Conservation (phyloP, 2,797 vertebrate genomes). For the Gallinago nigripennis region DNA sequence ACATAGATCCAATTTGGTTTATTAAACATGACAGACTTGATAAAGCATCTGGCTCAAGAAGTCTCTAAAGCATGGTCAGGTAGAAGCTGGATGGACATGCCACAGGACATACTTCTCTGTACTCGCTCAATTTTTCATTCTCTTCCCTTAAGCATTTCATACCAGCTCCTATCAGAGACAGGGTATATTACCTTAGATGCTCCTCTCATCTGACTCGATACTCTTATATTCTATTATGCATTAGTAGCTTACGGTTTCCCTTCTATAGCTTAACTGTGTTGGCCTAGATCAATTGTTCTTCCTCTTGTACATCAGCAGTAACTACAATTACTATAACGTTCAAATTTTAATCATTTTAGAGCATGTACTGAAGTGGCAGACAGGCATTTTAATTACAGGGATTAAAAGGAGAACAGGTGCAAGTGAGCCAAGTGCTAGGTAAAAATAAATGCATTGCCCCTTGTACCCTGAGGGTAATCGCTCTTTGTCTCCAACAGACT, state of each 20-base stretch:
- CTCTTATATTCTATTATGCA: not conserved
- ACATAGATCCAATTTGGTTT: not conserved
- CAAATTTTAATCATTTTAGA: slow-evolving; percentile 1
- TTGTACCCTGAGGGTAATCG: not conserved
- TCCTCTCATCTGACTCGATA: not conserved
- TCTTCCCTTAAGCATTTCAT: not conserved
- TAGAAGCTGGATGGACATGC: not conserved
- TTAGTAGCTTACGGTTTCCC: not conserved
- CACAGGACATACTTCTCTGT: not conserved
- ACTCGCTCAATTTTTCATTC: not conserved
- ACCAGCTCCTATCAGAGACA: not conserved
- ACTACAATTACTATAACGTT: not conserved
- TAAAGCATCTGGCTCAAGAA: not conserved
- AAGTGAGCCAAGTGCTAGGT: not conserved
- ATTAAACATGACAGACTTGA: not conserved
- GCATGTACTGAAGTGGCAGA: not conserved
- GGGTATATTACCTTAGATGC: not conserved
- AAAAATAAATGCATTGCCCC: not conserved
- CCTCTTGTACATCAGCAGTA: not conserved
- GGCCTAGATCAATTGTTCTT: not conserved
- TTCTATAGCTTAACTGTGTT: not conserved
- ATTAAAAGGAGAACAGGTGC: slow-evolving; percentile 15
- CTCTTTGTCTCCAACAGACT: not conserved
- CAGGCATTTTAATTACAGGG: slow-evolving; percentile 6
- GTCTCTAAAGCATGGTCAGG: not conserved